Percentiles rank a stretch among this genome's conserved stretches.
phyloP scores from a whole-genome alignment of 2,797 vertebrate species.

The Thamnophis elegans region DNA sequence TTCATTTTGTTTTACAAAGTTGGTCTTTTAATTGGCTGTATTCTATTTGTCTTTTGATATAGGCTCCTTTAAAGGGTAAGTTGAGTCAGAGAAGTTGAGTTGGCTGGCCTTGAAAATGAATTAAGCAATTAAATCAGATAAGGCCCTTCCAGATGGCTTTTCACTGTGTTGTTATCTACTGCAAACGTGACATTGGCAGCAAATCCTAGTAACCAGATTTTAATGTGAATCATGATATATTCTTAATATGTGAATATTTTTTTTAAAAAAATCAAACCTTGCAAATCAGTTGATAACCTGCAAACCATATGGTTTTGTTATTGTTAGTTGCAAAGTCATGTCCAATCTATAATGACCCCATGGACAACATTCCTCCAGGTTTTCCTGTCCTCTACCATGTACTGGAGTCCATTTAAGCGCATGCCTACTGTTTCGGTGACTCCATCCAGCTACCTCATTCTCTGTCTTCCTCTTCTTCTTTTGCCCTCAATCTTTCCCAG shows the following conservation, averaged over 20 bases:
- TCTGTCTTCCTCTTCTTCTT: no score
- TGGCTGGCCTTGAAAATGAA: not conserved
- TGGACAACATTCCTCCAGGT: no score
- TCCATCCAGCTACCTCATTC: no score
- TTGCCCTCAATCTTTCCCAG: no score
- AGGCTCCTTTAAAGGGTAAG: not conserved
- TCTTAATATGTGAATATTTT: not conserved
- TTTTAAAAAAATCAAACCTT: not conserved
- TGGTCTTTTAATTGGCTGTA: not conserved
- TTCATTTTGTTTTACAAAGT: not conserved
- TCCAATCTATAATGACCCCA: no score
- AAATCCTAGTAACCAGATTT: not conserved
- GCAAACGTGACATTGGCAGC: not conserved
- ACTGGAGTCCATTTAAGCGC: no score
- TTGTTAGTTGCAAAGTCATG: no score
- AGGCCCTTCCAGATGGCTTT: not conserved
- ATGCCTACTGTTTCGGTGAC: no score
- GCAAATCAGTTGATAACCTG: not conserved
- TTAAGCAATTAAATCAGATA: not conserved
- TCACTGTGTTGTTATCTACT: not conserved
- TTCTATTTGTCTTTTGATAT: not conserved
- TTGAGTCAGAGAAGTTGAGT: not conserved
- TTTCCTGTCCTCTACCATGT: no score
- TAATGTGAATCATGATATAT: not conserved
- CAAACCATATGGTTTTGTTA: not conserved